Percentiles rank a stretch among this genome's conserved stretches.
phyloP scores from a whole-genome alignment of 2,797 vertebrate species.

The Hephaestus fuliginosus region DNA sequence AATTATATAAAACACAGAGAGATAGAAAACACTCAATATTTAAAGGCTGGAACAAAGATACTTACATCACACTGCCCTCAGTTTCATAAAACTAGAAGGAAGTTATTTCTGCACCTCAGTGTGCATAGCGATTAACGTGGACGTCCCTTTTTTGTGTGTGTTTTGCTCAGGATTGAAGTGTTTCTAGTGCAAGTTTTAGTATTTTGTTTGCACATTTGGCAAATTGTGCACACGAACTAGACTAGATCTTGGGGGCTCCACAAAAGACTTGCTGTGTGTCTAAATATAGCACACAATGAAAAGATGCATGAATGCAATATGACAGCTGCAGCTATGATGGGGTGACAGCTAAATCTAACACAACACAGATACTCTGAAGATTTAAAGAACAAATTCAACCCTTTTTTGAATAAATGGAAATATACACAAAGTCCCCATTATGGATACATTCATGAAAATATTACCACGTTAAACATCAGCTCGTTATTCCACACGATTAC shows the following conservation, averaged over 20 bases:
- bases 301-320: constrained; percentile 9
- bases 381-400: constrained; percentile 73
- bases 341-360: constrained; percentile 46
- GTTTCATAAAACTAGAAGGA: too few relatives aligned
- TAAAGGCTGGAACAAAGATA: neutral
- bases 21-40: neutral
- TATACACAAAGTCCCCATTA: neutral
- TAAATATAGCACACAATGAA: constrained; percentile 28
- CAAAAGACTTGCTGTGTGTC: neutral
- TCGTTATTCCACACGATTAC: neutral
- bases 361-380: constrained; percentile 35
- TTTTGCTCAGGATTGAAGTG: too few relatives aligned
- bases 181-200: too few relatives aligned
- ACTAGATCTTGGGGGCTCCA: too few relatives aligned
- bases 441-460: constrained; percentile 1
- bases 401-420: neutral
- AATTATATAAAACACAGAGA: neutral
- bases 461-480: constrained; percentile 17
- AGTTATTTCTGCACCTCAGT: too few relatives aligned
- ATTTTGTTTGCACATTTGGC: too few relatives aligned
- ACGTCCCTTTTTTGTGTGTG: too few relatives aligned
- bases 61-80: too few relatives aligned
- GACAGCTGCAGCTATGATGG: neutral
- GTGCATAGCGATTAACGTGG: too few relatives aligned
- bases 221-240: neutral